Evolutionary conservation across 2,113 vertebrate species (phyloP).

Genomic region (Prunella fulvescens): DNA sequence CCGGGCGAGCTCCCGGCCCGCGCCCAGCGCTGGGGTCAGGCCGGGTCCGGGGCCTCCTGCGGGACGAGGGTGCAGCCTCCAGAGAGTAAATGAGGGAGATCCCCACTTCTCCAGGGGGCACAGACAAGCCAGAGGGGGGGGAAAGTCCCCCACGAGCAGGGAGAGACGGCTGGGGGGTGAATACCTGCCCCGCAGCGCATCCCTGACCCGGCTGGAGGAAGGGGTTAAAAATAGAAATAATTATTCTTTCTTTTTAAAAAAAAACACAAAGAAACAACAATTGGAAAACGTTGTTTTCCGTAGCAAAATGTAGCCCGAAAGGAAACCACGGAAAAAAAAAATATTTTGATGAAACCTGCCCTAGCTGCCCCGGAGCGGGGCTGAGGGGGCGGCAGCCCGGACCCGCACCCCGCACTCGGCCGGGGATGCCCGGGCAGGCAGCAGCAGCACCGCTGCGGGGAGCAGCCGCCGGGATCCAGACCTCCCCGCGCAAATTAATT

Average conservation of each 20-base stretch:
- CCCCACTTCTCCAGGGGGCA: neutral
- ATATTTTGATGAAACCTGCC: neutral
- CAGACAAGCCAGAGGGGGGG: neutral
- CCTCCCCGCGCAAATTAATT: neutral
- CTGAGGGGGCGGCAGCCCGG: neutral
- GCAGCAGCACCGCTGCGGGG: neutral
- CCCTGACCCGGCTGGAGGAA: neutral
- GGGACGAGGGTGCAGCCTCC: neutral
- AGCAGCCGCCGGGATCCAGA: neutral
- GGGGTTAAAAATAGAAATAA: neutral
- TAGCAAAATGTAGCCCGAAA: too few relatives aligned
- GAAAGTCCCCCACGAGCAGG: neutral
- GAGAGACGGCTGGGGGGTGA: fast-evolving
- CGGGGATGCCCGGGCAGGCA: neutral
- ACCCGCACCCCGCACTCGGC: neutral
- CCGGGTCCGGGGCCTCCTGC: neutral
- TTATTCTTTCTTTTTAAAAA: neutral
- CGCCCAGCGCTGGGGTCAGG: neutral
- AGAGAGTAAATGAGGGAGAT: fast-evolving
- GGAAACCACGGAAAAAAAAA: too few relatives aligned
- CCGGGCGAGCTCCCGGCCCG: neutral
- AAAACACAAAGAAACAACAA: neutral
- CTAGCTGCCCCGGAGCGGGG: neutral
- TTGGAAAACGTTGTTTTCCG: neutral
- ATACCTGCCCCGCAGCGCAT: neutral